Evolutionary conservation across 2,113 vertebrate genomes (phyloP), one percentile per base, ranked within the genome.

Genomic region (Mohoua ochrocephala): DNA sequence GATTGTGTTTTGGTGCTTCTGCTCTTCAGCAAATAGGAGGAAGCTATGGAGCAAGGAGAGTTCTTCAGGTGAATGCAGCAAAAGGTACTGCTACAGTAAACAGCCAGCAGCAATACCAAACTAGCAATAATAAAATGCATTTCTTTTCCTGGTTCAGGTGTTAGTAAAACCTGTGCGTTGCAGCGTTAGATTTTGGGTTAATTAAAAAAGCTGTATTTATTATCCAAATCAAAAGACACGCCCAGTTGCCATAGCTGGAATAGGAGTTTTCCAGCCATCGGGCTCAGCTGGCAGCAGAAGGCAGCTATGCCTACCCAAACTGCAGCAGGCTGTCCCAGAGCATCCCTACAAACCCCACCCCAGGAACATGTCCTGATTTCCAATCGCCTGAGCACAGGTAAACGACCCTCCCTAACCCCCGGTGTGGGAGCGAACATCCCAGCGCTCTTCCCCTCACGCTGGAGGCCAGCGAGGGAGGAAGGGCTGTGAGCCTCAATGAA

Each of bases 391-490:
- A 53, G 2, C 1, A 1, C 2, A 49, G 35, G 27, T 24, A 21
- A 67, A 41, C 10, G 2, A 27, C 37, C 30, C 35, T 11, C n/a
- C 19, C 27, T 11, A 31, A 8, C 8, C 13, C 70, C 33, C 1
- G 1, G 9, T 0, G 0, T 4, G 20, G 44, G 0, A 49, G 26
- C 0, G 15, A 77, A 17, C 2, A 3, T 24, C 15, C 15, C 23
- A 47, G n/a, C 4, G 26, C 50, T 13, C 60, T 9, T 35, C 24
- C 30, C 79, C 35, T 23, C 19, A 19, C 0, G 0, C 14, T 2
- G 11, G 44, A 53, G 31, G n/a, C 28, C 23, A 21, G n/a, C n/a
- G n/a, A n/a, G 37, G 33, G 7, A 67, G 30, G 9, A 17, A 35
- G 42, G 12, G 59, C 11, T 26, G 41, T 21, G 22, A 76, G 30